These are phyloP conservation scores for Nysson spinosus DNA, from an alignment of 2,888 invertebrate genomes.

Conservation along the genomic window DNA sequence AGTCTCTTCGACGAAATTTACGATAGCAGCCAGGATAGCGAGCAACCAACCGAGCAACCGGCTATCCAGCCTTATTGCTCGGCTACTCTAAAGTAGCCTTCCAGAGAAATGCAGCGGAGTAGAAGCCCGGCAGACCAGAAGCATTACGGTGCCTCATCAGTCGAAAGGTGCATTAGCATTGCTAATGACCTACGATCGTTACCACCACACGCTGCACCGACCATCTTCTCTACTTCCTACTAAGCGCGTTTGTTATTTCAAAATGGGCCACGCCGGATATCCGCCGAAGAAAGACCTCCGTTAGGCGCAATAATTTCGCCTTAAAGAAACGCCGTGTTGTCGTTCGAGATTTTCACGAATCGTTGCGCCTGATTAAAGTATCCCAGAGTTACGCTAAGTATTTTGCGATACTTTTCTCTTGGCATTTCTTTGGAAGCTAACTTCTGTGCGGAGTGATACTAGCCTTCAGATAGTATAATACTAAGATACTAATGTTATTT, in stretches of 20 bases:
- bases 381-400: no score
- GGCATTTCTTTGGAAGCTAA: no score
- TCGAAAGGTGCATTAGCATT: conserved; percentile 75
- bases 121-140: conserved; percentile 45
- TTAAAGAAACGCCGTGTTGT: no score
- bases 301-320: no score
- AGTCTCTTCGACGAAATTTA: conserved; percentile 54
- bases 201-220: conserved; percentile 67
- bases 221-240: conserved; percentile 31
- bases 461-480: no score
- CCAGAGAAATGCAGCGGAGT: conserved; percentile 54
- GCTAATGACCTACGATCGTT: conserved; percentile 74
- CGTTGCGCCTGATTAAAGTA: no score
- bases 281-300: no score
- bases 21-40: conserved; percentile 16
- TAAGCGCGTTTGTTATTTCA: conserved; percentile 47
- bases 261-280: conserved; percentile 38
- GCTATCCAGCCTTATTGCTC: conserved; percentile 22
- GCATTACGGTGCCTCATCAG: conserved; percentile 72
- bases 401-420: no score
- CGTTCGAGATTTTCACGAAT: no score
- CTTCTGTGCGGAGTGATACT: no score
- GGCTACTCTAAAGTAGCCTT: conserved; percentile 47
- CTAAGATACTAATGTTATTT: no score
- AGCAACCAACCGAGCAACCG: conserved; percentile 6